Base-by-base conservation (phyloP, 2,797 vertebrate genomes). In the Sarcophilus harrisii region DNA sequence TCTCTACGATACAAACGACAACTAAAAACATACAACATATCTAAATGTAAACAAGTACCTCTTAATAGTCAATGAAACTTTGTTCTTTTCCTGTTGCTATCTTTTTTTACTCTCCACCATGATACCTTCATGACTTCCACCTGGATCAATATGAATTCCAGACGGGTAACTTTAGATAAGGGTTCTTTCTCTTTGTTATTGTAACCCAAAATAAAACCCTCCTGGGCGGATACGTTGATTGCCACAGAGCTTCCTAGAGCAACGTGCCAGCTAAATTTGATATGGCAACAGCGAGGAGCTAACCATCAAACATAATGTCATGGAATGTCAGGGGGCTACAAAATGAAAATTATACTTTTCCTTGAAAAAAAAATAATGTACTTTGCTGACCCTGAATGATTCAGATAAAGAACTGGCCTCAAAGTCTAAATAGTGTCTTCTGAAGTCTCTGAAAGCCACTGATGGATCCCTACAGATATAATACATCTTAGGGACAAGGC, bases 121-220 rank as follows among this genome's bases (percentile, higher is more conserved):
- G 54, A 66, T 96, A 52, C 92, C 93, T 96, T 93, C 94, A 54
- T 90, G 58, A 95, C 4, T 96, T 95, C 95, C 55, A 95, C 96
- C 94, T 45, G 73, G 73, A 49, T 93, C 62, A 93, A 92, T 58
- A 21, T 90, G 96, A 95, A 96, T 95, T 94, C 73, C 58, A 95
- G 60, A 89, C 38, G 92, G 62, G 90, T 58, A 90, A 94, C 58
- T 94, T 93, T 93, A 55, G 57, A 91, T 57, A 95, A 92, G 94
- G 81, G 91, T 81, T 90, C 91, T 91, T 94, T n/a, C 58, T 95
- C 59, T 94, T 97, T 94, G 91, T 94, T 94, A 93, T 94, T 89
- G n/a, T 38, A 95, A 91, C 54, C 92, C 92, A 97, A 97, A 97
- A 94, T 92, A 95, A 96, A 95, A 96, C 13, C 21, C 58, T 94